Conservation (phyloP, 1,140 invertebrate genomes). For the Hestina assimilis region DNA sequence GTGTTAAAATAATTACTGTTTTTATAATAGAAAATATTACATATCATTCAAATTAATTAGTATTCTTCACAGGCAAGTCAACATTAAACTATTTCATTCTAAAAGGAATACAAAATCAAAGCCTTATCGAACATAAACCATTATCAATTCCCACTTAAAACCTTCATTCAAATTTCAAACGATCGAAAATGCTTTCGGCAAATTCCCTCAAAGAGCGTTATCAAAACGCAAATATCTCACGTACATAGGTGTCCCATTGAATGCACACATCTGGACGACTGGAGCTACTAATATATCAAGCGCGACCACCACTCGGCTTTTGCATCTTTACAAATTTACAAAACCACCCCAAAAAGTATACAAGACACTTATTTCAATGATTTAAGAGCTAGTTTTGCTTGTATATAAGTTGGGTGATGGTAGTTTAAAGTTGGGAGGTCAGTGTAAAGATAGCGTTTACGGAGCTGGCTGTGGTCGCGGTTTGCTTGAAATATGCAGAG, state of each 20-base stretch:
- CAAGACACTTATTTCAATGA: neutral
- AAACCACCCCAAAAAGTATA: neutral
- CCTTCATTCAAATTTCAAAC: conserved; percentile 24
- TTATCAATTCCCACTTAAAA: conserved; percentile 24
- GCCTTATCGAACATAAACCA: conserved; percentile 9
- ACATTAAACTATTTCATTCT: neutral
- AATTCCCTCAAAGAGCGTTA: conserved; percentile 56
- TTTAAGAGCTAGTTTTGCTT: conserved; percentile 29
- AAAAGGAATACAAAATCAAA: conserved; percentile 13
- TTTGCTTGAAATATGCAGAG: conserved; percentile 70
- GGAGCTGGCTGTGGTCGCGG: conserved; percentile 57
- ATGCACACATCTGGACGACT: conserved; percentile 60
- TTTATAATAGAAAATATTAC: too few relatives aligned
- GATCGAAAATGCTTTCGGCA: conserved; percentile 40
- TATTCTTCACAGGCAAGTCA: too few relatives aligned
- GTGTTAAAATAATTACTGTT: too few relatives aligned
- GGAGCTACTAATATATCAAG: conserved; percentile 70
- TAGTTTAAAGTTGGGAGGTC: conserved; percentile 42
- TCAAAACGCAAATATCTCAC: conserved; percentile 69
- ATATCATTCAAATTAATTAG: too few relatives aligned
- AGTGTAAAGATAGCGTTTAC: conserved; percentile 69
- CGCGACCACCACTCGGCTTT: conserved; percentile 55
- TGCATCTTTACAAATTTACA: conserved; percentile 45
- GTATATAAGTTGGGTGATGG: conserved; percentile 2
- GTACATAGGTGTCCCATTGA: conserved; percentile 51